These are phyloP conservation scores for Otolemur garnettii DNA, from an alignment of 2,113 vertebrate species.

Conservation along the genomic window DNA sequence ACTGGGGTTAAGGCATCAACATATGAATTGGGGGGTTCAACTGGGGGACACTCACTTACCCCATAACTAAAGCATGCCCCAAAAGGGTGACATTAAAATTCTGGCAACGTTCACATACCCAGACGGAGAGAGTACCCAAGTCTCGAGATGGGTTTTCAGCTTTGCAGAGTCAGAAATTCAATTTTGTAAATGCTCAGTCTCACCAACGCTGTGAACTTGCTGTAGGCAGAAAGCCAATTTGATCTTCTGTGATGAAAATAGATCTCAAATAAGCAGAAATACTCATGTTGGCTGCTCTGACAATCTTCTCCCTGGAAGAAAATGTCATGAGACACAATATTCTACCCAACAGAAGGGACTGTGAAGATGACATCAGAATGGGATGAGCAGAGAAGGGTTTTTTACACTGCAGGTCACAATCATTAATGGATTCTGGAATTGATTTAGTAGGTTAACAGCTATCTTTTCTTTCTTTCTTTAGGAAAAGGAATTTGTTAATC, in stretches of 20 bases:
- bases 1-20: not conserved
- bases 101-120: too few species aligned
- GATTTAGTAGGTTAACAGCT: not conserved
- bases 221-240: not conserved
- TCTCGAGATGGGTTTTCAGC: not conserved
- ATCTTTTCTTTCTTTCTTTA: not conserved
- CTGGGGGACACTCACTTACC: not conserved
- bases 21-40: not conserved
- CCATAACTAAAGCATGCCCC: not conserved
- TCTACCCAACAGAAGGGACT: not conserved
- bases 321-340: not conserved
- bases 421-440: not conserved
- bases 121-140: not conserved
- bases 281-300: not conserved
- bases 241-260: not conserved
- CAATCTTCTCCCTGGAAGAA: not conserved
- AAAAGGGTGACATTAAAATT: not conserved
- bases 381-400: not conserved
- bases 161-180: not conserved
- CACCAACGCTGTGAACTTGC: not conserved
- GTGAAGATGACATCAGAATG: not conserved
- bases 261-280: not conserved
- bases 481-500: too few species aligned
- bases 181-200: not conserved
- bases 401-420: not conserved